A percentile compares a stretch with the other conserved stretches of the same genome.
Conservation (phyloP, 2,888 invertebrate genomes). For the Tuta absoluta region DNA sequence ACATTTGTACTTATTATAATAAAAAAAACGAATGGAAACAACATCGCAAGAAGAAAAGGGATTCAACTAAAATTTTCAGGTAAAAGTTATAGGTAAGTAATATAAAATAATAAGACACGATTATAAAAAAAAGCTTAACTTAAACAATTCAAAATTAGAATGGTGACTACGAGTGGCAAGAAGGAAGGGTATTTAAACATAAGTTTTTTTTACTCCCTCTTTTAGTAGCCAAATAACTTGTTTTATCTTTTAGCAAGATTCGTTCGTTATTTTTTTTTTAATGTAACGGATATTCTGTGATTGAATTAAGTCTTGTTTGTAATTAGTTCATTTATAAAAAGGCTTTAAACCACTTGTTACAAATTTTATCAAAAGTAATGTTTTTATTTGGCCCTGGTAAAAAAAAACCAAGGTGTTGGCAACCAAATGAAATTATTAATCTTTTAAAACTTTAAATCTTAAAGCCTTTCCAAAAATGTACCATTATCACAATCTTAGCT, state of each 20-base stretch:
- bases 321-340: too few relatives aligned
- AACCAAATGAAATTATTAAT: too few relatives aligned
- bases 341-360: too few relatives aligned
- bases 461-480: too few relatives aligned
- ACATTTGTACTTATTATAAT: not conserved
- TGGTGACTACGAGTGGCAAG: conserved; percentile 1
- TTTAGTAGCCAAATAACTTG: not conserved
- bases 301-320: not conserved
- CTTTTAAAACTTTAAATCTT: too few relatives aligned
- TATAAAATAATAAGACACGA: conserved; percentile 29
- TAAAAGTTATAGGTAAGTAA: conserved; percentile 24
- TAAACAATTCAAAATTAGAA: conserved; percentile 4
- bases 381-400: too few relatives aligned
- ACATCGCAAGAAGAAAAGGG: not conserved
- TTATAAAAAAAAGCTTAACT: conserved; percentile 19
- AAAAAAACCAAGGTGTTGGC: too few relatives aligned
- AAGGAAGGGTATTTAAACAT: not conserved
- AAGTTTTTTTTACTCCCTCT: not conserved
- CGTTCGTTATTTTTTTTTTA: conserved; percentile 7
- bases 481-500: too few relatives aligned
- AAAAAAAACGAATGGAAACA: not conserved
- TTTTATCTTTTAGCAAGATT: not conserved
- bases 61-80: conserved; percentile 16
- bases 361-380: too few relatives aligned
- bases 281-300: not conserved